Base-by-base conservation (phyloP, 2,797 vertebrate species). In the Diplodus puntazzo region DNA sequence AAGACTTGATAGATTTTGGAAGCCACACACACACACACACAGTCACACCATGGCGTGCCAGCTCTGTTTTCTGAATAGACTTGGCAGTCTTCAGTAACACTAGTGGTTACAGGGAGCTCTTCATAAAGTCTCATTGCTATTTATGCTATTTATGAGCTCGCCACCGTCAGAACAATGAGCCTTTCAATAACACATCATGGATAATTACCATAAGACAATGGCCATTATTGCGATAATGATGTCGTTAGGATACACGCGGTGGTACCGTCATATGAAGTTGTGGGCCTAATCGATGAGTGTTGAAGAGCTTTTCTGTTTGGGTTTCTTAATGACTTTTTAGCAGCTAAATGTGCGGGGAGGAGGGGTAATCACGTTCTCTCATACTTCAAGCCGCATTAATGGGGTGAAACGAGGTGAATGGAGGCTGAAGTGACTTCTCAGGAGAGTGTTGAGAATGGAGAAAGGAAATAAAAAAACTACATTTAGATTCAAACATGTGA, bases 141-240 rank as follows among this genome's bases (percentile, higher is more conserved):
- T 68, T 84, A n/a, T n/a, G n/a, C n/a, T 90, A 88, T 90, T 92
- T 90, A 93, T 88, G 86, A 85, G 81, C 65, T 50, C 20, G 50
- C 73, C 63, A n/a, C 79, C 85, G 63, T 81, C 59, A 64, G 81
- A 78, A 91, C 89, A 91, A 81, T 83, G 84, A 88, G 88, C 79
- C 88, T 92, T 91, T 90, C 71, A 89, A 89, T 88, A 89, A 90
- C 82, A 85, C 57, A 20, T 42, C 80, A 69, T 1, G 69, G 72
- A 81, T 88, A 87, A 92, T 93, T 88, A 87, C 80, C 82, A 75
- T 86, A 73, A 90, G 89, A 91, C 83, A 91, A 90, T 79, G 74
- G 66, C 80, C 70, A 79, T 92, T 88, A 93, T 82, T 34, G 48
- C 45, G 7, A 83, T 92, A 90, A 91, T 88, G 89, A 90, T 74